Percentiles rank a stretch among this genome's conserved stretches.
These are phyloP conservation scores for Microtus montanus DNA, from an alignment of 2,113 vertebrate genomes.

Conservation along the genomic window DNA sequence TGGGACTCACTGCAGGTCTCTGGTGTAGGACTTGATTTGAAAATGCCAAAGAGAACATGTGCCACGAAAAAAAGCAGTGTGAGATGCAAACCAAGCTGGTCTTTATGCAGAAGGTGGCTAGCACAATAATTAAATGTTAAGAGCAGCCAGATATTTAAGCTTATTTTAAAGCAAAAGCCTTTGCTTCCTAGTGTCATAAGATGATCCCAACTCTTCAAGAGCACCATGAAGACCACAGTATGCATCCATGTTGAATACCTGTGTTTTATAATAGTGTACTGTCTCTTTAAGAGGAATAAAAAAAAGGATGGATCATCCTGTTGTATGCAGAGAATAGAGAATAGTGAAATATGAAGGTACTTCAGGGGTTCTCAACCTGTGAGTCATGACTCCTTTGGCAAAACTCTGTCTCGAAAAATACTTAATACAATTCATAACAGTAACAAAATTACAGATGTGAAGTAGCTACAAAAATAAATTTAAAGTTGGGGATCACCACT, in stretches of 20 bases:
- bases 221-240: background rate
- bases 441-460: no score
- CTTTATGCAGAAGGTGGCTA: background rate
- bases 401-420: no score
- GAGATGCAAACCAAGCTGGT: background rate
- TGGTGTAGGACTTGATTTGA: background rate
- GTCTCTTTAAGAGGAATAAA: background rate
- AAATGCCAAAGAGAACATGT: background rate
- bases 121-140: background rate
- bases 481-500: no score
- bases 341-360: background rate
- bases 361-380: no score
- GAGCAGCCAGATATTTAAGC: background rate
- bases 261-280: background rate
- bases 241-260: background rate
- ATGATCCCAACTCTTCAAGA: background rate
- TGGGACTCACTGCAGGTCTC: background rate
- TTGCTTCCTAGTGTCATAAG: background rate
- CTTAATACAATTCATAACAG: no score
- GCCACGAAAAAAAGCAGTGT: background rate
- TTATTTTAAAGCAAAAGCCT: constrained; percentile 1
- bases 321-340: background rate
- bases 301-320: background rate
- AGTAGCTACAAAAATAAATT: no score
- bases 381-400: no score